Conservation (phyloP, 1,140 invertebrate genomes). For the Drosophila miranda region DNA sequence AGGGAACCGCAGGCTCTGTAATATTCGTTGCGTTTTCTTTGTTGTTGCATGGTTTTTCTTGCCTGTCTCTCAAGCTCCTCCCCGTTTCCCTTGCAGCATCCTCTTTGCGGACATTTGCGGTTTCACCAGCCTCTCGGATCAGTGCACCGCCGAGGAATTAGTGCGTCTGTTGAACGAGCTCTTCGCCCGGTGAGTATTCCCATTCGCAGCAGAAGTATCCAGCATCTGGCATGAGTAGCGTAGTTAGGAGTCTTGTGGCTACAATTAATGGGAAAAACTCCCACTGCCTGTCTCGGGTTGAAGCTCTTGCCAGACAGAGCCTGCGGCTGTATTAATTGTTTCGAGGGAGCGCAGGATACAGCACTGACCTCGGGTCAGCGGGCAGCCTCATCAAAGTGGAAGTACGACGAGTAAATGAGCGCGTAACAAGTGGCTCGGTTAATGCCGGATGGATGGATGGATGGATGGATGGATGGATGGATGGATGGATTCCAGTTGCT, state of each 20-base stretch:
- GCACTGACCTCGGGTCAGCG: constrained; percentile 28
- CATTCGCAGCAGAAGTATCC: background rate
- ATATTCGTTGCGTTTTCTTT: constrained; percentile 30
- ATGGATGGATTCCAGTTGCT: too few species aligned
- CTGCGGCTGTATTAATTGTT: constrained; percentile 45
- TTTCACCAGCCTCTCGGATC: constrained; percentile 96
- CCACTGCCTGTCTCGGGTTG: constrained; percentile 6
- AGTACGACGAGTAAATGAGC: constrained; percentile 16
- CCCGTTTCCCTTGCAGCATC: constrained; percentile 88
- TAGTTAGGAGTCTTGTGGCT: constrained; percentile 1
- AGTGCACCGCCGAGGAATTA: constrained; percentile 97
- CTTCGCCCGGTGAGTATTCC: constrained; percentile 90
- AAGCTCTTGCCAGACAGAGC: constrained; percentile 35
- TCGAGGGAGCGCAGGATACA: constrained; percentile 10
- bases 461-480: background rate
- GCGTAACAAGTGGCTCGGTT: constrained; percentile 27
- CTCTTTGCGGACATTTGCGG: constrained; percentile 99
- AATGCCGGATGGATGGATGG: background rate
- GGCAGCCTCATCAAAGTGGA: constrained; percentile 17
- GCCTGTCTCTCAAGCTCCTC: background rate
- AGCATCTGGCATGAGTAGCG: background rate
- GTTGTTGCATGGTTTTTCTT: background rate
- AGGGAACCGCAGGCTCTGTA: constrained; percentile 20
- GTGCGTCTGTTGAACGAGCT: constrained; percentile 97
- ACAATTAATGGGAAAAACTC: constrained; percentile 47